Evolutionary conservation across 2,797 vertebrate genomes (phyloP).

Genomic region (Leptatherina wallacei): DNA sequence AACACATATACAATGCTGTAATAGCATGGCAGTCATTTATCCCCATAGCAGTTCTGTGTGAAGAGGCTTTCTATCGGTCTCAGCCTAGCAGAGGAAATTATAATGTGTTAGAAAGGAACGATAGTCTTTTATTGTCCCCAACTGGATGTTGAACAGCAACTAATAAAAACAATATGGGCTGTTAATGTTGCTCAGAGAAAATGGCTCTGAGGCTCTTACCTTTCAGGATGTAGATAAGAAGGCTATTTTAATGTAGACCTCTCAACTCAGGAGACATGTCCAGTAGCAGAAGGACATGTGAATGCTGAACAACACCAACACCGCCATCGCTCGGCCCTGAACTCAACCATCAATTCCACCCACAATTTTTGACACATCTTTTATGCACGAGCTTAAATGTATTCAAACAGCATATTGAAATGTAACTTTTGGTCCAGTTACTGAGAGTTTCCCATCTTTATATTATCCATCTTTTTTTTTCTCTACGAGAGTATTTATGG

Average conservation of each 20-base stretch:
- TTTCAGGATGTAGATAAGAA: not conserved
- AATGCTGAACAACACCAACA: not conserved
- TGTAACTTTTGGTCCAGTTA: too few species aligned
- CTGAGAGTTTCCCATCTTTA: too few species aligned
- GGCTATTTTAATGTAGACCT: not conserved
- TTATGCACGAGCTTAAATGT: too few species aligned
- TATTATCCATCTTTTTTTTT: too few species aligned
- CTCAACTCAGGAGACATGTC: not conserved
- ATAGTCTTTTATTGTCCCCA: conserved; percentile 52
- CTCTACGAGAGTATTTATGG: too few species aligned
- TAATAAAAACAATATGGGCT: conserved; percentile 12
- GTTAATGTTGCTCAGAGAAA: not conserved
- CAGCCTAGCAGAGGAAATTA: conserved; percentile 39
- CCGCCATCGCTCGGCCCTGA: not conserved
- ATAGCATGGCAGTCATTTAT: conserved; percentile 44
- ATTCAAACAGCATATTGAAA: too few species aligned
- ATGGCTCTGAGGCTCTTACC: not conserved
- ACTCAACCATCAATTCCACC: not conserved
- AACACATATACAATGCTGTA: conserved; percentile 55
- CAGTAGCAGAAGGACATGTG: not conserved
- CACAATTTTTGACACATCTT: not conserved
- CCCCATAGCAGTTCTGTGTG: conserved; percentile 35
- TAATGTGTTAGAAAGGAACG: conserved; percentile 38
- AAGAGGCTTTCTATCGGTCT: conserved; percentile 37
- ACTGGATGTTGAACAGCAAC: conserved; percentile 25